Percentiles rank a stretch among this genome's conserved stretches.
These are phyloP conservation scores for Scylla paramamosain DNA, from an alignment of 1,140 invertebrate genomes.

Conservation along the genomic window DNA sequence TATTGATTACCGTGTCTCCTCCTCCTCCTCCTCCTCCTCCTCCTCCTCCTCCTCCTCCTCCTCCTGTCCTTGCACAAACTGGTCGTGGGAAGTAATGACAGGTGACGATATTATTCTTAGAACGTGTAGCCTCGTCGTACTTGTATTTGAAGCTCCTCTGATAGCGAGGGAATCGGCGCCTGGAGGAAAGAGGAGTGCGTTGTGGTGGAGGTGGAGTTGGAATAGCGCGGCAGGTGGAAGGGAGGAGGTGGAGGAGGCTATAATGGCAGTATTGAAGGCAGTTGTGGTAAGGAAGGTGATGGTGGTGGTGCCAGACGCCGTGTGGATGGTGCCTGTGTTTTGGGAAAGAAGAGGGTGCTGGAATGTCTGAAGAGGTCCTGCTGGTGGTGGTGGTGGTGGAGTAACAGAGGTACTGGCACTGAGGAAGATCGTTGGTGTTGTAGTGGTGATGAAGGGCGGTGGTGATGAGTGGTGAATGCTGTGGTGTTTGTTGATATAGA, in stretches of 20 bases:
- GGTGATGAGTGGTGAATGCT: too few species aligned
- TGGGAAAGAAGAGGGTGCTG: too few species aligned
- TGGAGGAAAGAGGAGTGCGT: background rate
- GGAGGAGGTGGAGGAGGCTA: background rate
- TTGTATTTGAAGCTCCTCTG: background rate
- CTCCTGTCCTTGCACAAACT: background rate
- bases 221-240: background rate
- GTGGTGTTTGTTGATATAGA: too few species aligned
- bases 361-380: background rate
- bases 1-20: background rate
- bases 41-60: background rate
- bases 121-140: background rate
- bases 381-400: background rate
- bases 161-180: background rate
- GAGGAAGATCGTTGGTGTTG: too few species aligned
- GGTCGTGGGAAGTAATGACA: background rate
- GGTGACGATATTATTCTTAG: constrained; percentile 6
- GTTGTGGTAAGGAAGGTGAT: too few species aligned
- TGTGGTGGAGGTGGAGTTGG: background rate
- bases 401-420: too few species aligned
- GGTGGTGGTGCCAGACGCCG: too few species aligned
- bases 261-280: background rate
- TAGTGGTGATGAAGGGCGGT: too few species aligned
- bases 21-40: background rate
- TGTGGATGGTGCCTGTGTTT: too few species aligned